Evolutionary conservation across 2,888 invertebrate species (phyloP), one percentile per base, ranked within the genome.

Genomic region (Leucania comma): DNA sequence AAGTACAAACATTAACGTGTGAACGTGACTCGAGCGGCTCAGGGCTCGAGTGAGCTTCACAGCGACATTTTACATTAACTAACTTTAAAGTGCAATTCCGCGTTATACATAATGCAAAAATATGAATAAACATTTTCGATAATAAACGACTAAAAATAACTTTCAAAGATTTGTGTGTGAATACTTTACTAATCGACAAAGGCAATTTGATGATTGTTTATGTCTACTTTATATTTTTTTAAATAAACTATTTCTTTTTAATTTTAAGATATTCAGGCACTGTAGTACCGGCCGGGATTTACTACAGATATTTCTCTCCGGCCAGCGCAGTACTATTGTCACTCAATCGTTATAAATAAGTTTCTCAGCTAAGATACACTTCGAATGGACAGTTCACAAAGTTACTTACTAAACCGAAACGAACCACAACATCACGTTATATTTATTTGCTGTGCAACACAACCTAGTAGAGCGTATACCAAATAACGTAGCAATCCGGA

Each of bases 361-460:
- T 51, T 72, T 75, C 77, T 78, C 68, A 73, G 80, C 79, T 85
- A 85, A 80, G 75, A 82, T 69, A 75, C 72, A 84, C 71, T 70
- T 57, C 54, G 38, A 75, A 73, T 74, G 76, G 75, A 70, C 75
- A 77, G 72, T 78, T 61, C 42, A 66, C 68, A 78, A 71, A 71
- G 61, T 68, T 79, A 76, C 71, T 82, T 67, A 72, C 79, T 82
- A 81, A 83, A 78, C 75, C 78, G 80, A 85, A 89, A 88, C 65
- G 68, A 87, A 85, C 90, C 90, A 92, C 92, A 91, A 92, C 91
- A 81, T 86, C 79, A 65, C 70, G 80, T 84, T 74, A 86, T 83
- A 86, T 78, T 85, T 88, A 89, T 87, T 90, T 89, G 87, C 87
- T 87, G 83, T 88, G 86, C 89, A 89, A 92, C 91, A 93, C 93